phyloP scores from a whole-genome alignment of 1,140 invertebrate species.

The Hylaeus volcanicus region DNA sequence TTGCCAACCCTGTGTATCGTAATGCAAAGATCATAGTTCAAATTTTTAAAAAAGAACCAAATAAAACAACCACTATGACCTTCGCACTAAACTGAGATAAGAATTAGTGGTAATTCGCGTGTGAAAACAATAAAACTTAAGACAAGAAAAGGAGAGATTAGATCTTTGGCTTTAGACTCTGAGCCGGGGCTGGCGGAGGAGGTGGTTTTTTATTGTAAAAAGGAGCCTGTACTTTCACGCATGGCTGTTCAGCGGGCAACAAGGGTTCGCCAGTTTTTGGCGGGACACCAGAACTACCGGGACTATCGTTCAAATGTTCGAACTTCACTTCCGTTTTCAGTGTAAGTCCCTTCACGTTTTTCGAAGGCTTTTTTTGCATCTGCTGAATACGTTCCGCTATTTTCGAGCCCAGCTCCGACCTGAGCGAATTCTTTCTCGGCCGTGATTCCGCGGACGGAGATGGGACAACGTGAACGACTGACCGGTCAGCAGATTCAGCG shows the following conservation, averaged over 20 bases:
- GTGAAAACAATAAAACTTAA: not conserved
- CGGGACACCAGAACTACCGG: constrained; percentile 52
- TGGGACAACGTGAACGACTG: not conserved
- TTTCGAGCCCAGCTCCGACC: constrained; percentile 62
- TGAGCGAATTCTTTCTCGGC: constrained; percentile 53
- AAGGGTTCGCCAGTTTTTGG: constrained; percentile 65
- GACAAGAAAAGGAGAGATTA: constrained; percentile 5
- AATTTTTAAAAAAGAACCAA: not conserved
- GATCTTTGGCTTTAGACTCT: constrained; percentile 72
- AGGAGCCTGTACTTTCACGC: constrained; percentile 51
- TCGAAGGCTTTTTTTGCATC: constrained; percentile 65
- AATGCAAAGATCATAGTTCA: constrained; percentile 59
- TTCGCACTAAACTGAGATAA: constrained; percentile 47
- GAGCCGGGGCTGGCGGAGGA: constrained; percentile 73
- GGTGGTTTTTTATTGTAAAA: constrained; percentile 79
- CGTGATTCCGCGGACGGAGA: constrained; percentile 2
- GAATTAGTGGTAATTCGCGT: not conserved
- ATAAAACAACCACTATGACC: constrained; percentile 36
- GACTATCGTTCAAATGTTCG: constrained; percentile 67
- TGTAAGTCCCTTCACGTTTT: constrained; percentile 78
- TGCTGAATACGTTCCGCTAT: constrained; percentile 70
- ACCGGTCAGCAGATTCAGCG: not conserved
- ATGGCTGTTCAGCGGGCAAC: constrained; percentile 17
- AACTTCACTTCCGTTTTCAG: constrained; percentile 72
- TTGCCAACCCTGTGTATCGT: constrained; percentile 27